Evolutionary conservation across 2,113 vertebrate genomes (phyloP), one percentile per base, ranked within the genome.

Genomic region (Anser brachyrhynchus): DNA sequence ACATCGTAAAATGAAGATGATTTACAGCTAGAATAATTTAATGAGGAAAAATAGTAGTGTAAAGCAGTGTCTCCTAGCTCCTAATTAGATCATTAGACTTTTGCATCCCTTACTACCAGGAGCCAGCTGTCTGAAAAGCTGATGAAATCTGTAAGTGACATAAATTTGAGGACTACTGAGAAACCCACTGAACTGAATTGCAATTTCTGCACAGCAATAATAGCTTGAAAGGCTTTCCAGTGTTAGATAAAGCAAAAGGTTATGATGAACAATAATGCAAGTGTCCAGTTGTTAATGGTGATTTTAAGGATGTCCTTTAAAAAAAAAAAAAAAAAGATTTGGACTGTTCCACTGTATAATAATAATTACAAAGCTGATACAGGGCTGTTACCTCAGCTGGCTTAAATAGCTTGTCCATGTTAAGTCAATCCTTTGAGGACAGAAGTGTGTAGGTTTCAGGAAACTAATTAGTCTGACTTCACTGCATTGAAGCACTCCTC

Each of bases 41-140:
- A 84, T 94, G 72, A 89, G 79, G 72, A 86, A 65, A 92, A 89
- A 65, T 2, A 77, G 22, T 41, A 51, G 46, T 37, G 26, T 75
- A 72, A 78, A 89, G 29, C 67, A 86, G 51, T 59, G 33, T 74
- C 25, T 41, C 90, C 26, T 81, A 64, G 26, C 70, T 92, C 33
- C 72, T 94, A 84, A 92, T 94, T 75, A 93, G 69, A 82, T 73
- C 80, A 18, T 76, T 89, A 95, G 88, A 82, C 41, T 94, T 89
- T 44, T 91, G 54, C 43, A 26, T 90, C 3, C 10, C 35, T 90
- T 94, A 26, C 76, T 82, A 54, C 51, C 57, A 58, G 86, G 80
- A 93, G 44, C 58, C 62, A 58, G 66, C 37, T 92, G 73, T 79
- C 89, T 94, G 76, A 75, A 69, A 84, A 77, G 57, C 73, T 94